Base-by-base conservation (phyloP, 1,140 invertebrate species). In the Trissolcus basalis region DNA sequence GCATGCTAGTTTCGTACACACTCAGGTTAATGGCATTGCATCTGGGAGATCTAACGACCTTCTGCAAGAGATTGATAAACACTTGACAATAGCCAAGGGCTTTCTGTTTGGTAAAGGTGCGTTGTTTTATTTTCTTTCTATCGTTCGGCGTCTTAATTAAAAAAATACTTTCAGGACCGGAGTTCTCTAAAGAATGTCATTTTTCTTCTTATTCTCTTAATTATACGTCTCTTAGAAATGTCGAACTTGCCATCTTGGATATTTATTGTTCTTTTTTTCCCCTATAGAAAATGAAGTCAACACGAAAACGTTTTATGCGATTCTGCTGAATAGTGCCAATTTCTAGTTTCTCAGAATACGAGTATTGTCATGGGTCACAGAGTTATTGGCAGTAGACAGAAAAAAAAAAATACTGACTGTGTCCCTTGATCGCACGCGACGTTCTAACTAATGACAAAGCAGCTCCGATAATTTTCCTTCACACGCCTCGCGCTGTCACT, bases 41-140 rank as follows among this genome's bases (percentile, higher is more conserved):
- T 53, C 77, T 61, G 80, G 75, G 68, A 68, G 63, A 82, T 64
- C 71, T 73, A 82, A 78, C 81, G 90, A 91, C 88, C 87, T 92
- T 78, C 89, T 92, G 85, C 89, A 90, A 85, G 92, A 93, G 88
- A 92, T 93, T 81, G 91, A 92, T 86, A 86, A 83, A 70, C 89
- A 89, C 78, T 87, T 92, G 80, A 88, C 85, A 77, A 81, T 91
- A 77, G 89, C 90, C 79, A 90, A 89, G 83, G 91, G 92, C 81
- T 93, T 92, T 89, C 89, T 92, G 75, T 87, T 90, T 78, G 77
- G 79, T 19, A 82, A 83, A 90, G 90, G 90, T 91, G 82, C 81
- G 86, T 88, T 7, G 72, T 53, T 69, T 67, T 49, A 67, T 70
- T 50, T 71, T 44, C 43, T 43, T 55, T 59, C 33, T n/a, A 39